A percentile compares a stretch with the other conserved stretches of the same genome.
These are phyloP conservation scores for Brachionus koreanus DNA, from an alignment of 1,140 invertebrate genomes.

Conservation along the genomic window DNA sequence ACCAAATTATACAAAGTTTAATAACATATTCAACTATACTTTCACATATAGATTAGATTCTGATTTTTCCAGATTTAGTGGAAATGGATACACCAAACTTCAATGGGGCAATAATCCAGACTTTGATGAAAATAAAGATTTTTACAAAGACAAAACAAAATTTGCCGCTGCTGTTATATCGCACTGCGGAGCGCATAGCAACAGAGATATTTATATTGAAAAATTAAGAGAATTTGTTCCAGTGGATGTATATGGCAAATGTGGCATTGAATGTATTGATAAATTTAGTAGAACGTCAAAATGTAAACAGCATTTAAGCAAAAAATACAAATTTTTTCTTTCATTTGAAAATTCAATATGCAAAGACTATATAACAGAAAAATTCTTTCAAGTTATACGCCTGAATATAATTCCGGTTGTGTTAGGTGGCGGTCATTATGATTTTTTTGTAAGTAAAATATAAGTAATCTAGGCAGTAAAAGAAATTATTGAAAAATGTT, in stretches of 20 bases:
- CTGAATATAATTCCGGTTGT: slow-evolving; percentile 13
- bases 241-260: slow-evolving; percentile 53
- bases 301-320: background rate
- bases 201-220: slow-evolving; percentile 45
- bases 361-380: slow-evolving; percentile 18
- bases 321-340: slow-evolving; percentile 7
- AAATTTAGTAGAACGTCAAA: background rate
- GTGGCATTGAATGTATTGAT: slow-evolving; percentile 39
- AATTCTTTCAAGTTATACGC: slow-evolving; percentile 45
- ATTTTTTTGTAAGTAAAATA: background rate
- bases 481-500: no score
- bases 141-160: background rate
- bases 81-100: slow-evolving; percentile 28
- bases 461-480: background rate
- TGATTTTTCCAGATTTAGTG: background rate
- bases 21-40: slow-evolving; percentile 32
- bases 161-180: background rate
- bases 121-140: background rate
- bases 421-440: background rate
- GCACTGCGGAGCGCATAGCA: slow-evolving; percentile 45
- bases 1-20: background rate
- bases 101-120: background rate
- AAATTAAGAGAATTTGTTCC: slow-evolving; percentile 46
- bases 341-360: slow-evolving; percentile 15
- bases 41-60: background rate